Conservation (phyloP, 1,140 invertebrate species). For the Drosophila leontia region DNA sequence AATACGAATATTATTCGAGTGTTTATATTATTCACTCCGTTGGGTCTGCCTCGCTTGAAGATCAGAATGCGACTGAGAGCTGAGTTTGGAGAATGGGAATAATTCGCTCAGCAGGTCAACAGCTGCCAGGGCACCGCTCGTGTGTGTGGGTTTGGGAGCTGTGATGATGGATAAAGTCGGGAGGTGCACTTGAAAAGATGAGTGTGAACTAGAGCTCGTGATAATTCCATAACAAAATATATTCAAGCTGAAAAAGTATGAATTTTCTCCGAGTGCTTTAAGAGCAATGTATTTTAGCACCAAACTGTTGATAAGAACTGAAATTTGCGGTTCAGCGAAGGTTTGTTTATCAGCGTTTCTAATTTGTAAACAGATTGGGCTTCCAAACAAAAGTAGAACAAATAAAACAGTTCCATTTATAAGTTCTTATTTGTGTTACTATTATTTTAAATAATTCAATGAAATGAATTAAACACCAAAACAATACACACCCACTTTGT, state of each 20-base stretch:
- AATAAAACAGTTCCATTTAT: background rate
- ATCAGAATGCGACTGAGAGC: slow-evolving; percentile 30
- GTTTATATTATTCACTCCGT: background rate
- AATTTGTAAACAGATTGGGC: slow-evolving; percentile 19
- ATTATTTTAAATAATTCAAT: background rate
- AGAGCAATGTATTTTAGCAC: background rate
- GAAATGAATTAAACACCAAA: background rate
- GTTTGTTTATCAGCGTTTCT: slow-evolving; percentile 37
- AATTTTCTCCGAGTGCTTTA: background rate
- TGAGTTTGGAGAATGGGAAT: background rate
- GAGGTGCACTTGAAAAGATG: too few relatives aligned
- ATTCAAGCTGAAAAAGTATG: too few relatives aligned
- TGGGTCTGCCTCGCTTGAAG: slow-evolving; percentile 12
- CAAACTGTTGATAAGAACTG: slow-evolving; percentile 21
- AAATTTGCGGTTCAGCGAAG: background rate
- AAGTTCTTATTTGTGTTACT: background rate
- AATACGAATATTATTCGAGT: background rate
- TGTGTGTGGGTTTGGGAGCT: slow-evolving; percentile 2
- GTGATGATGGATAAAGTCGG: background rate
- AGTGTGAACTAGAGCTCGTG: too few relatives aligned
- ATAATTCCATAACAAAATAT: too few relatives aligned
- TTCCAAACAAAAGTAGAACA: background rate
- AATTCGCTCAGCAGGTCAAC: background rate
- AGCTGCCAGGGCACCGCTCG: background rate
- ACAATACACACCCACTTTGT: background rate